Conservation (phyloP, 1,140 invertebrate species). For the Oncopodura yosiiana region DNA sequence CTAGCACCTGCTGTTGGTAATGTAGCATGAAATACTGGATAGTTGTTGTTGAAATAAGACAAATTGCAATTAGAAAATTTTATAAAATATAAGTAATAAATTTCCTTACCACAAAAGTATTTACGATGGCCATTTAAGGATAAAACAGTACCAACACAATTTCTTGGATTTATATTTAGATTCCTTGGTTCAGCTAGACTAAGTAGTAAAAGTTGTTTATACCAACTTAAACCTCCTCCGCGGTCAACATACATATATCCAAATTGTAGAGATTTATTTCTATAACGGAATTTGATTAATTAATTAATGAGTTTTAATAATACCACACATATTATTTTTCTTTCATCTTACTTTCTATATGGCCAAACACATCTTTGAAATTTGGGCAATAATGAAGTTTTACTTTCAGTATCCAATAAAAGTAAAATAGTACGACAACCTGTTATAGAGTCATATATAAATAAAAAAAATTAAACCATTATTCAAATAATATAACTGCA, state of each 20-base stretch:
- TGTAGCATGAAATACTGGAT: slow-evolving; percentile 97
- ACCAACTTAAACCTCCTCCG: slow-evolving; percentile 74
- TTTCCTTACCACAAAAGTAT: slow-evolving; percentile 96
- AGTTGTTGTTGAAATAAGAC: too few species aligned
- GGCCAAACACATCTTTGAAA: slow-evolving; percentile 92
- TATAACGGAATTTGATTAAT: slow-evolving; percentile 42
- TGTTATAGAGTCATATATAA: too few species aligned
- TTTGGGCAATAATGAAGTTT: slow-evolving; percentile 70
- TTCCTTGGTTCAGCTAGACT: slow-evolving; percentile 69
- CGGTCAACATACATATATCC: slow-evolving; percentile 83
- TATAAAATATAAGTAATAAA: too few species aligned
- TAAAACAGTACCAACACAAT: slow-evolving; percentile 93
- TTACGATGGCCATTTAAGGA: slow-evolving; percentile 90
- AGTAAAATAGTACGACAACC: slow-evolving; percentile 86
- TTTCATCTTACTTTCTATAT: slow-evolving; percentile 67
- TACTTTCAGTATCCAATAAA: slow-evolving; percentile 77
- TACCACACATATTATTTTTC: not conserved
- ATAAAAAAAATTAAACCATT: too few species aligned
- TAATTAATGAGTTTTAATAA: not conserved
- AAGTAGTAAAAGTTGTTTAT: slow-evolving; percentile 73
- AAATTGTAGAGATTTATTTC: slow-evolving; percentile 87
- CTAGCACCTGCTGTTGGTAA: slow-evolving; percentile 54
- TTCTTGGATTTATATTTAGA: slow-evolving; percentile 86
- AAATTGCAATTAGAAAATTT: too few species aligned
- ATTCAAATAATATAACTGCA: too few species aligned